phyloP scores from a whole-genome alignment of 1,140 invertebrate genomes.

The Zaprionus ghesquierei region DNA sequence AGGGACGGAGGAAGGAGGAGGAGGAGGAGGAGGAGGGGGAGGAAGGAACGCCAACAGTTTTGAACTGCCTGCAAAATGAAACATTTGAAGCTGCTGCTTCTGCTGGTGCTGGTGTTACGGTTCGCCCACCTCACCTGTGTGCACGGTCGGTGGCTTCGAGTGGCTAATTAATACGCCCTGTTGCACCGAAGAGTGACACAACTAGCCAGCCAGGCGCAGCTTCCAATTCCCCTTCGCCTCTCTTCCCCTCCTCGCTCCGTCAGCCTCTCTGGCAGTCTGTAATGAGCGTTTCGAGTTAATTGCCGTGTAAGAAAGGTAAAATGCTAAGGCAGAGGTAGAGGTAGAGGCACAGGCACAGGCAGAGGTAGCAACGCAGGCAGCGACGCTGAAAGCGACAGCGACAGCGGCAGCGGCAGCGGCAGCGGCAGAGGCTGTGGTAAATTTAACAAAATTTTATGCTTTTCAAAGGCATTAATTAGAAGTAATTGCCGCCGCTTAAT shows the following conservation, averaged over 20 bases:
- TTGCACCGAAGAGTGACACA: slow-evolving; percentile 61
- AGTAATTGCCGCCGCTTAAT: slow-evolving; percentile 68
- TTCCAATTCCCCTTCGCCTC: slow-evolving; percentile 1
- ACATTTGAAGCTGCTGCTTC: slow-evolving; percentile 54
- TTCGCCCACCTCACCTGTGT: neutral
- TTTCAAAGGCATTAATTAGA: slow-evolving; percentile 69
- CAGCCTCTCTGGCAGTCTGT: slow-evolving; percentile 47
- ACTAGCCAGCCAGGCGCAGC: slow-evolving; percentile 40
- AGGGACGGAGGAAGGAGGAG: slow-evolving; percentile 3
- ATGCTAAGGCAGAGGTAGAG: neutral
- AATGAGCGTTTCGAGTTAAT: slow-evolving; percentile 78
- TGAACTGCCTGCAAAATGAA: slow-evolving; percentile 71
- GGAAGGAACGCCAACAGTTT: slow-evolving; percentile 47
- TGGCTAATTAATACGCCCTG: slow-evolving; percentile 77
- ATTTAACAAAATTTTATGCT: slow-evolving; percentile 73
- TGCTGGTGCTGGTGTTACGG: slow-evolving; percentile 26
- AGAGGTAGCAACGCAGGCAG: neutral
- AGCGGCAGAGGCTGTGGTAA: slow-evolving; percentile 19
- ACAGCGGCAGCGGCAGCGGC: neutral
- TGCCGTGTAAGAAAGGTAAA: slow-evolving; percentile 68
- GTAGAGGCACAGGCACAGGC: neutral
- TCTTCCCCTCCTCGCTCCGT: neutral
- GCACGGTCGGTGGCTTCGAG: slow-evolving; percentile 57
- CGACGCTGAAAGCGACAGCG: neutral
- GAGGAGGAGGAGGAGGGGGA: neutral